Conservation (phyloP, 2,797 vertebrate genomes). For the Diglossa cyanea region DNA sequence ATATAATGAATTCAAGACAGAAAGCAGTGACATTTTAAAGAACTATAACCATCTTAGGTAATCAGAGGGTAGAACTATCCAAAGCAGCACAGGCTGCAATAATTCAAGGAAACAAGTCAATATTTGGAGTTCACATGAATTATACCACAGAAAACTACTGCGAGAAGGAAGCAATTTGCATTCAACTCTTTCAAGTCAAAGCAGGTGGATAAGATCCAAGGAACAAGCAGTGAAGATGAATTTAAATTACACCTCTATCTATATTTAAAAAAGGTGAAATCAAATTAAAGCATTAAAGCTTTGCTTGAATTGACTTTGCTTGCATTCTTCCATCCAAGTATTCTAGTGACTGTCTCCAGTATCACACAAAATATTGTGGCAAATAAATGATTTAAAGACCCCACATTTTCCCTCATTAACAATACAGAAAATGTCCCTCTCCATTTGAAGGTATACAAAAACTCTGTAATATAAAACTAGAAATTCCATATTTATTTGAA, state of each 20-base stretch:
- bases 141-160: background rate
- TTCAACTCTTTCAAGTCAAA: background rate
- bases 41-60: background rate
- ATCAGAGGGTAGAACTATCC: background rate
- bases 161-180: background rate
- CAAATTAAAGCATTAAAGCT: background rate
- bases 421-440: background rate
- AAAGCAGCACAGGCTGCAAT: background rate
- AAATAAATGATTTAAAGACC: background rate
- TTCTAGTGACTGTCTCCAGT: background rate
- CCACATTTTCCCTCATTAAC: background rate
- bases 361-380: background rate
- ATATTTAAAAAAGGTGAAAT: background rate
- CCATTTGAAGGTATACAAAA: background rate
- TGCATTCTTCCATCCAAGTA: background rate
- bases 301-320: background rate
- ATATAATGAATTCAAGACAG: background rate
- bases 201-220: background rate
- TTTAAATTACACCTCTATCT: background rate
- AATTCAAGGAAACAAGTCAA: background rate
- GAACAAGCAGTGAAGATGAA: background rate
- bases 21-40: background rate
- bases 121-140: background rate
- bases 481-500: background rate
- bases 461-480: background rate